Evolutionary conservation across 2,888 invertebrate genomes (phyloP), one percentile per base, ranked within the genome.

Genomic region (Achlya flavicornis): DNA sequence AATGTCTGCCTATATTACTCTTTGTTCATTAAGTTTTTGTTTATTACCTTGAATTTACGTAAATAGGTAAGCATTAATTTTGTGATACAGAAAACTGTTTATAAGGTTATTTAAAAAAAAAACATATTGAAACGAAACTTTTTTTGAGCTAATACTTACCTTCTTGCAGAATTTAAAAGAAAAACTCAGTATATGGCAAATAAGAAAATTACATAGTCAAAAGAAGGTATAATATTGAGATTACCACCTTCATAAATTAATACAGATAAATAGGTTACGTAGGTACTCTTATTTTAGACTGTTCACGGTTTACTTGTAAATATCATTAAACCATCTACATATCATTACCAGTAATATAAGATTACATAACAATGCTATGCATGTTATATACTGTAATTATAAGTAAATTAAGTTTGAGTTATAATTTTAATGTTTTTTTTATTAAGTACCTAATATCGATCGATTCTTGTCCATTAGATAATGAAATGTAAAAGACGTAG

Each of bases 381-480:
- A 61, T 48, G 38, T 57, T 63, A n/a, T 53, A 43, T 61, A 35
- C 35, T 38, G 33, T 60, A 57, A 57, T 43, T 57, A 43, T 7
- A 35, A 35, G 19, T 61, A 43, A 32, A 63, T 61, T 63, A 58
- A 53, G 53, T 53, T 53, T 53, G 8, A 53, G 53, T 53, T 19
- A 33, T 32, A 58, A 64, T 43, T 35, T 58, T 61, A 38, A 43
- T 61, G 32, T 61, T 35, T 53, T 26, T n/a, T 61, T 38, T 63
- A 38, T 63, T 63, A 38, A n/a, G n/a, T n/a, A n/a, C n/a, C n/a
- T 63, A 58, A 38, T 69, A 69, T 81, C 79, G 81, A 77, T 69
- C 68, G 81, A 81, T 82, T 80, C 78, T 80, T 87, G 87, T 85
- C 83, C 79, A 85, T 68, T 85, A 84, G 76, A 74, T 81, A 74